phyloP scores from a whole-genome alignment of 2,888 invertebrate species.

The Netelia virgata region DNA sequence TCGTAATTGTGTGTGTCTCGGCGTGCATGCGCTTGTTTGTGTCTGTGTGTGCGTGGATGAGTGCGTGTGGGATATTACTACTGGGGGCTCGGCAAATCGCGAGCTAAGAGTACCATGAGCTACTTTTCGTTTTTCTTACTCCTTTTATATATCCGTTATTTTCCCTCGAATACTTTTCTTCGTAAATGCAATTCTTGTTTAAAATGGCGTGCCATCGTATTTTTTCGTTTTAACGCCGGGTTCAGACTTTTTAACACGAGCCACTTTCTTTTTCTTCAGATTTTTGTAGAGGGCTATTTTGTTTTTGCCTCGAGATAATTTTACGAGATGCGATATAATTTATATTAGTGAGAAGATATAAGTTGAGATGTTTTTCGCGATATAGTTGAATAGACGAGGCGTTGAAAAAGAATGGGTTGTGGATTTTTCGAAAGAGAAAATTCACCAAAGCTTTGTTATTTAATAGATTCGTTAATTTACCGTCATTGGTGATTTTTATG shows the following conservation, averaged over 20 bases:
- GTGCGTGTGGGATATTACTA: slow-evolving; percentile 24
- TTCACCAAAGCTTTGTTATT: too few relatives aligned
- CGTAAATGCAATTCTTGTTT: slow-evolving; percentile 1
- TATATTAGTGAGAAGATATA: not conserved
- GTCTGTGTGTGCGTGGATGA: not conserved
- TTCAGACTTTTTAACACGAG: too few relatives aligned
- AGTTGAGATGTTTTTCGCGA: not conserved
- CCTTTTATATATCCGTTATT: slow-evolving; percentile 17
- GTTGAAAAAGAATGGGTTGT: not conserved
- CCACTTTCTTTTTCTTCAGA: not conserved
- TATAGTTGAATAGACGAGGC: not conserved
- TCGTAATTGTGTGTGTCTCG: not conserved
- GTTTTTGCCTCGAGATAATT: not conserved
- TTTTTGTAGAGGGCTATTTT: not conserved
- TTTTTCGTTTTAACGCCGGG: not conserved
- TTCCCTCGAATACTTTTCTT: slow-evolving; percentile 28
- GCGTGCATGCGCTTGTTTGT: not conserved
- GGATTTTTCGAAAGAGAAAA: too few relatives aligned
- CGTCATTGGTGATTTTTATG: too few relatives aligned
- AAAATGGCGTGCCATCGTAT: not conserved
- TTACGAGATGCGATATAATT: not conserved
- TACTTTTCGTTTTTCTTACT: slow-evolving; percentile 14
- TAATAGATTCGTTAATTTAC: too few relatives aligned
- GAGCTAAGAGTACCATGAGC: not conserved
- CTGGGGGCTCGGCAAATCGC: not conserved